Percentiles rank a stretch among this genome's conserved stretches.
phyloP scores from a whole-genome alignment of 2,888 invertebrate species.

The Thelaira solivaga region DNA sequence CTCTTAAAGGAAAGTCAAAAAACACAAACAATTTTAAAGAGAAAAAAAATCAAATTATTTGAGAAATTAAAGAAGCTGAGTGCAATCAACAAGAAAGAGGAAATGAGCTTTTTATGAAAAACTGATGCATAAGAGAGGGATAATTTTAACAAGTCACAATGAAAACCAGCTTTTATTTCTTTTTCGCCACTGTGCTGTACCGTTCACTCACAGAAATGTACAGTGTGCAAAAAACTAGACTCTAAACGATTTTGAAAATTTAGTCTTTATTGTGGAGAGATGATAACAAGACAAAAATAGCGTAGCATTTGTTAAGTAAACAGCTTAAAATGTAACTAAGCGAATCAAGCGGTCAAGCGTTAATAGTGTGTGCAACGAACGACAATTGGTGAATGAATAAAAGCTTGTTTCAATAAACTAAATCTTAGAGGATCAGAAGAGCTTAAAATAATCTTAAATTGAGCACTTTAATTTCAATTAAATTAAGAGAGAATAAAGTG shows the following conservation, averaged over 20 bases:
- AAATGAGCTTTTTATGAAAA: neutral
- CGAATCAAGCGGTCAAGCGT: constrained; percentile 29
- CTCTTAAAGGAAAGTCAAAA: too few species aligned
- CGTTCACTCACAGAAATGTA: neutral
- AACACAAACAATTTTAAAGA: too few species aligned
- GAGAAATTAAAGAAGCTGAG: neutral
- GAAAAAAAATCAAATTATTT: neutral
- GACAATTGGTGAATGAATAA: constrained; percentile 42
- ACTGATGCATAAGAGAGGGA: neutral
- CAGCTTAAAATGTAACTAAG: constrained; percentile 24
- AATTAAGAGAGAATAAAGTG: constrained; percentile 5
- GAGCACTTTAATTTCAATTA: neutral
- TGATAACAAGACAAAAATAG: constrained; percentile 54
- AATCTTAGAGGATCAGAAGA: neutral
- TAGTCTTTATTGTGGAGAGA: constrained; percentile 53
- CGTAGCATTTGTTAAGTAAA: constrained; percentile 24
- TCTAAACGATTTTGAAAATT: constrained; percentile 45
- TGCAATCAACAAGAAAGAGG: neutral
- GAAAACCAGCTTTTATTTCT: constrained; percentile 36
- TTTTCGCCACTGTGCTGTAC: neutral
- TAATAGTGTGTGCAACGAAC: constrained; percentile 37
- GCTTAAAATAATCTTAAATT: neutral
- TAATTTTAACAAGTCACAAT: neutral
- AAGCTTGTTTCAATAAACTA: constrained; percentile 50
- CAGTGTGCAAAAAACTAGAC: constrained; percentile 51